These are phyloP conservation scores for Notospermus geniculatus DNA, from an alignment of 1,140 invertebrate species.

Conservation along the genomic window DNA sequence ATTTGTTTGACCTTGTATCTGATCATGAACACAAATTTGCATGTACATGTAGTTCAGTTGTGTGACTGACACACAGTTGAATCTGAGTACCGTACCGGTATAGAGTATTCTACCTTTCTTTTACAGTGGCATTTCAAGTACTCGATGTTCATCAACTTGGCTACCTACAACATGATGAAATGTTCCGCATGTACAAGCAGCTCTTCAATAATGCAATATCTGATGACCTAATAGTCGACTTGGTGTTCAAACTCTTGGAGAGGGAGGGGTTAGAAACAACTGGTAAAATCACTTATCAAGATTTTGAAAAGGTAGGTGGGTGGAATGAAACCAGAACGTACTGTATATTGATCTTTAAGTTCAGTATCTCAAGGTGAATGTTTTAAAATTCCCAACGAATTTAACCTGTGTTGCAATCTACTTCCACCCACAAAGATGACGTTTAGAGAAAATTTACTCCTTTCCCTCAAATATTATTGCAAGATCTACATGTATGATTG, in stretches of 20 bases:
- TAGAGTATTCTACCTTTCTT: slow-evolving; percentile 7
- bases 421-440: too few relatives aligned
- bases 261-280: slow-evolving; percentile 29
- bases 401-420: background rate
- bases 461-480: too few relatives aligned
- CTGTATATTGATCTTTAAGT: background rate
- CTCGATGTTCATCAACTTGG: slow-evolving; percentile 31
- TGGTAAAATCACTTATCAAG: slow-evolving; percentile 32
- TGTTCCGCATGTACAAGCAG: slow-evolving; percentile 36
- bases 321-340: background rate
- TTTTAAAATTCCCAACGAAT: background rate
- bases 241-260: slow-evolving; percentile 31
- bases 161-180: slow-evolving; percentile 34
- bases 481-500: too few relatives aligned
- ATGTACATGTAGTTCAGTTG: too few relatives aligned
- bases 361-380: background rate
- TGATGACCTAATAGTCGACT: slow-evolving; percentile 37
- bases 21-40: background rate
- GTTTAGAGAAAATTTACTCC: too few relatives aligned
- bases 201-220: slow-evolving; percentile 29
- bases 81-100: too few relatives aligned
- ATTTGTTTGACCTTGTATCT: background rate
- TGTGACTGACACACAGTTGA: too few relatives aligned
- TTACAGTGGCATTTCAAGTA: slow-evolving; percentile 36
- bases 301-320: slow-evolving; percentile 31